phyloP scores from a whole-genome alignment of 2,888 invertebrate species.

The Polyommatus icarus region DNA sequence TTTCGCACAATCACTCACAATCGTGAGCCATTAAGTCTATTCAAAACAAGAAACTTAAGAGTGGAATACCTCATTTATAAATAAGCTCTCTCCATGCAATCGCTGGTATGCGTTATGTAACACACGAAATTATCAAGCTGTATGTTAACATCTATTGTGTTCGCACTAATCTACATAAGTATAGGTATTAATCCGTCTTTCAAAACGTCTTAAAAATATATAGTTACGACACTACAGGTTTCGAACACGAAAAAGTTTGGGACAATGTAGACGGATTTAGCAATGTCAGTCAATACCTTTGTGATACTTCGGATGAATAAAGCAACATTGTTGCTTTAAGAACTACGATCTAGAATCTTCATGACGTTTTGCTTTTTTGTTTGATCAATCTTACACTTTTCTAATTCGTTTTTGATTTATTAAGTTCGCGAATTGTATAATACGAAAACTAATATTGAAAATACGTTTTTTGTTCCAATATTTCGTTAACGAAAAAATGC shows the following conservation, averaged over 20 bases:
- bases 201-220: conserved; percentile 69
- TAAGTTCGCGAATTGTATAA: background rate
- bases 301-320: conserved; percentile 10
- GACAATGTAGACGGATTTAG: conserved; percentile 49
- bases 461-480: too few species aligned
- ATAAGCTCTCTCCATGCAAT: conserved; percentile 69
- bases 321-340: background rate
- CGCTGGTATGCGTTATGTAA: conserved; percentile 71
- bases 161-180: conserved; percentile 77
- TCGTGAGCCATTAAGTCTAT: conserved; percentile 70
- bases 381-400: background rate
- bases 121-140: conserved; percentile 67
- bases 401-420: background rate
- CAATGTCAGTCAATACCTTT: conserved; percentile 31
- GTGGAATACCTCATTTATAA: conserved; percentile 73
- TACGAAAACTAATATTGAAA: too few species aligned
- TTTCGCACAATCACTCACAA: conserved; percentile 61
- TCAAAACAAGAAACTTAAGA: conserved; percentile 46
- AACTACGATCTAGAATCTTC: background rate
- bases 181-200: conserved; percentile 78
- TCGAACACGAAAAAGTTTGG: conserved; percentile 49
- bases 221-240: conserved; percentile 58
- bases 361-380: background rate
- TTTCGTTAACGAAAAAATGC: background rate
- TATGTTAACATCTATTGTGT: conserved; percentile 74